Evolutionary conservation across 2,888 invertebrate species (phyloP).

Genomic region (Prosapia bicincta): DNA sequence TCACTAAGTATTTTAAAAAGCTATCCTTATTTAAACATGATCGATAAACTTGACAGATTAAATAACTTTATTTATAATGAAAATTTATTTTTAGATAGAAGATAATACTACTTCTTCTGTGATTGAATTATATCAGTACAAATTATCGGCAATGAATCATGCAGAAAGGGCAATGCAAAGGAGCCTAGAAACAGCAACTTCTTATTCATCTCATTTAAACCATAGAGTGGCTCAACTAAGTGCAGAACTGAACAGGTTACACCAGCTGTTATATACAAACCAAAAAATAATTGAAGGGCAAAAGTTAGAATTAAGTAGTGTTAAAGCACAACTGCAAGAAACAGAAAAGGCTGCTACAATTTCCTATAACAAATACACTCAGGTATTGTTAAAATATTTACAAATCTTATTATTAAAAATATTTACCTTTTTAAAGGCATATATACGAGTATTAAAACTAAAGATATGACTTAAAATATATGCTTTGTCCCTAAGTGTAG

Average conservation of each 20-base stretch:
- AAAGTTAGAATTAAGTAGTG: not conserved
- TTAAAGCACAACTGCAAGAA: not conserved
- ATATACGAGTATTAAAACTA: too few relatives aligned
- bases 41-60: too few relatives aligned
- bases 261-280: not conserved
- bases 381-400: too few relatives aligned
- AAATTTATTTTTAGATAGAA: not conserved
- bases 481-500: too few relatives aligned
- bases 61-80: too few relatives aligned
- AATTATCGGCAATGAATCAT: conserved; percentile 55
- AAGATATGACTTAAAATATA: too few relatives aligned
- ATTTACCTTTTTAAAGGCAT: too few relatives aligned
- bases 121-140: conserved; percentile 70
- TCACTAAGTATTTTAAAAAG: too few relatives aligned
- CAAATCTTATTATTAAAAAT: too few relatives aligned
- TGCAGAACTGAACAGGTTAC: not conserved
- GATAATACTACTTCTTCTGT: conserved; percentile 55
- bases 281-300: not conserved
- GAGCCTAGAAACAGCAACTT: conserved; percentile 50
- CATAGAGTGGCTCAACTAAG: not conserved
- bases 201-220: not conserved
- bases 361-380: not conserved
- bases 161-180: conserved; percentile 51
- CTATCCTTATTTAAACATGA: too few relatives aligned
- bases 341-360: not conserved